A percentile compares a stretch with the other conserved stretches of the same genome.
These are phyloP conservation scores for Argentina silus DNA, from an alignment of 2,797 vertebrate species.

Conservation along the genomic window DNA sequence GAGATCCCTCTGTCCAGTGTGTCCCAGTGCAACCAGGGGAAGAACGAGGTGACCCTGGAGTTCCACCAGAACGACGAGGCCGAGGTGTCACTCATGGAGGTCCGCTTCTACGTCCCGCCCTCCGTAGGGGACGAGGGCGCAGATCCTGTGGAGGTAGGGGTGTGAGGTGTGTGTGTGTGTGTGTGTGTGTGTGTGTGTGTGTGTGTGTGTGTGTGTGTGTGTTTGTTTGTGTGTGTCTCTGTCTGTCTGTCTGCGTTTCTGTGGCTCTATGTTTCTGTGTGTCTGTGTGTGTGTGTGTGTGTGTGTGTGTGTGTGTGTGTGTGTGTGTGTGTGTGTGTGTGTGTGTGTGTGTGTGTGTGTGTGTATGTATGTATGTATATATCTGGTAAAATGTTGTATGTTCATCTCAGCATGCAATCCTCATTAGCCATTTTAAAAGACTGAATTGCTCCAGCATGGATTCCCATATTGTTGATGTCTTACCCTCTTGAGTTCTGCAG, in stretches of 20 bases:
- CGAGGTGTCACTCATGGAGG: constrained; percentile 97
- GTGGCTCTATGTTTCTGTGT: too few species aligned
- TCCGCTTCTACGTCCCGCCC: constrained; percentile 95
- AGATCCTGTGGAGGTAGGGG: constrained; percentile 91
- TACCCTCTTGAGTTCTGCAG: not conserved
- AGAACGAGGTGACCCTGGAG: constrained; percentile 97
- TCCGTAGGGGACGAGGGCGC: constrained; percentile 88
- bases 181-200: too few species aligned
- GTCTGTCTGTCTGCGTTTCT: not conserved
- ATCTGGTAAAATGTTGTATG: too few species aligned
- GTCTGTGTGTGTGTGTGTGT: too few species aligned
- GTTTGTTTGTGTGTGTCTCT: too few species aligned
- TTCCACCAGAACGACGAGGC: constrained; percentile 98
- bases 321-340: constrained; percentile 1
- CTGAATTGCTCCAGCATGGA: not conserved
- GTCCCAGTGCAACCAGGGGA: constrained; percentile 95
- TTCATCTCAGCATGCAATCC: too few species aligned
- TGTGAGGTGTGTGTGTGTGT: too few species aligned
- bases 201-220: not conserved
- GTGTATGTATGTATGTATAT: not conserved
- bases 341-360: not conserved
- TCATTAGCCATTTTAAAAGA: not conserved
- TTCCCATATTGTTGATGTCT: not conserved
- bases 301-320: too few species aligned
- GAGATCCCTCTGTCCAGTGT: constrained; percentile 94